A percentile compares a stretch with the other conserved stretches of the same genome.
phyloP scores from a whole-genome alignment of 2,888 invertebrate genomes.

The Drosophila birchii region DNA sequence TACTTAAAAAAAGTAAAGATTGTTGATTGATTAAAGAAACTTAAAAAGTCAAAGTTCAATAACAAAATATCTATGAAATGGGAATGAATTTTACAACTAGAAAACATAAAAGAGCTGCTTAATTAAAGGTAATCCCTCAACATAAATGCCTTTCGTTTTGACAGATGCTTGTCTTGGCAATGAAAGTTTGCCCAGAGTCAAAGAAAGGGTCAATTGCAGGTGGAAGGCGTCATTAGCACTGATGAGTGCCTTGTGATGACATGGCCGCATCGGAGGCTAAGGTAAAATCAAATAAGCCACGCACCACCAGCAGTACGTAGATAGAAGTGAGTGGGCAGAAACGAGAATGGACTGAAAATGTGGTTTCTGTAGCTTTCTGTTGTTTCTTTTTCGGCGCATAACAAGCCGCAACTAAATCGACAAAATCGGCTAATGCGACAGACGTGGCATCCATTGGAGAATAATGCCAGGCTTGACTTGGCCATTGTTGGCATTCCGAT shows the following conservation, averaged over 20 bases:
- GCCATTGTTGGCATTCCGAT: slow-evolving; percentile 49
- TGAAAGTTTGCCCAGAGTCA: slow-evolving; percentile 16
- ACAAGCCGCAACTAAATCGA: slow-evolving; percentile 41
- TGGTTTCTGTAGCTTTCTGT: background rate
- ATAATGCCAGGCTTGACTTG: slow-evolving; percentile 12
- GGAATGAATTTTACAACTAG: background rate
- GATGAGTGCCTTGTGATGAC: too few species aligned
- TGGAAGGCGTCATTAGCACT: slow-evolving; percentile 33
- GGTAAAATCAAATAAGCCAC: slow-evolving; percentile 34
- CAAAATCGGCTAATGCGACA: slow-evolving; percentile 49
- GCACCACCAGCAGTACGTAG: too few species aligned
- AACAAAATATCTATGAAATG: background rate
- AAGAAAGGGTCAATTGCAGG: slow-evolving; percentile 26
- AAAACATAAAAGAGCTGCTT: background rate
- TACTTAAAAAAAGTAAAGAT: too few species aligned
- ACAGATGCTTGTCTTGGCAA: background rate
- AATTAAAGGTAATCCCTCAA: slow-evolving; percentile 1
- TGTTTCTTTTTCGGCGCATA: slow-evolving; percentile 11
- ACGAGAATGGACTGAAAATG: background rate
- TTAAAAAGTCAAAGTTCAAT: background rate
- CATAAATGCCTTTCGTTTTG: background rate
- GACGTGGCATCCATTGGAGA: slow-evolving; percentile 40
- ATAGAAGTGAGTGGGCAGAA: slow-evolving; percentile 30
- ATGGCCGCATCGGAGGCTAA: slow-evolving; percentile 21
- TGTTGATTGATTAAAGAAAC: too few species aligned